Conservation (phyloP, 2,113 vertebrate species). For the Ardeotis arabs region DNA sequence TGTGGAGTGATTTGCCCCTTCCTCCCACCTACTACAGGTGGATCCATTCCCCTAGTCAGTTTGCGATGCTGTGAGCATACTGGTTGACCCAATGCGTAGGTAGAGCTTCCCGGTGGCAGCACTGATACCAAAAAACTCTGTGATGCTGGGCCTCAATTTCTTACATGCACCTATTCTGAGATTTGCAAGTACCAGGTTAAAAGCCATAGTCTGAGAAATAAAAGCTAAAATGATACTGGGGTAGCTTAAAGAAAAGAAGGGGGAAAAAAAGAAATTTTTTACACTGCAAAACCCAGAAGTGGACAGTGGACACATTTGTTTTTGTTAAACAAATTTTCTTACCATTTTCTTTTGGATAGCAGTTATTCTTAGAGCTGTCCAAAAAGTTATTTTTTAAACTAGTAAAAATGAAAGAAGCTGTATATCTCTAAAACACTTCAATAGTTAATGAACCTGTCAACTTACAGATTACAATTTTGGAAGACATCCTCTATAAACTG, state of each 20-base stretch:
- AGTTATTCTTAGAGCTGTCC: background rate
- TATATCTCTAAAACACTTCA: background rate
- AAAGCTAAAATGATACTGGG: background rate
- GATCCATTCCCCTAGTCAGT: background rate
- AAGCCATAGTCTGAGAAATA: background rate
- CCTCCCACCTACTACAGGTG: fast-evolving
- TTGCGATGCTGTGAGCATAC: background rate
- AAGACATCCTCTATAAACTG: background rate
- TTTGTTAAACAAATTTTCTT: background rate
- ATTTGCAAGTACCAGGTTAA: background rate
- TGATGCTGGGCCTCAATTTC: background rate
- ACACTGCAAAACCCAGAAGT: background rate
- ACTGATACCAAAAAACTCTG: background rate
- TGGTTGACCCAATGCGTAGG: background rate
- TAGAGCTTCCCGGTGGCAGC: fast-evolving
- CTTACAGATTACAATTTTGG: background rate
- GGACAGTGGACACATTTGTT: background rate
- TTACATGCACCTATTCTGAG: background rate
- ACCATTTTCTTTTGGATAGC: background rate
- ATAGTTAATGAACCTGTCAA: background rate
- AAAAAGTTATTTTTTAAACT: background rate
- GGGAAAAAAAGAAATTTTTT: background rate
- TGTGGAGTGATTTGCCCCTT: background rate
- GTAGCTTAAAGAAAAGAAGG: background rate
- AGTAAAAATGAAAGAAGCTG: background rate